Evolutionary conservation across 2,888 invertebrate species (phyloP), one percentile per base, ranked within the genome.

Genomic region (Volucella inanis): DNA sequence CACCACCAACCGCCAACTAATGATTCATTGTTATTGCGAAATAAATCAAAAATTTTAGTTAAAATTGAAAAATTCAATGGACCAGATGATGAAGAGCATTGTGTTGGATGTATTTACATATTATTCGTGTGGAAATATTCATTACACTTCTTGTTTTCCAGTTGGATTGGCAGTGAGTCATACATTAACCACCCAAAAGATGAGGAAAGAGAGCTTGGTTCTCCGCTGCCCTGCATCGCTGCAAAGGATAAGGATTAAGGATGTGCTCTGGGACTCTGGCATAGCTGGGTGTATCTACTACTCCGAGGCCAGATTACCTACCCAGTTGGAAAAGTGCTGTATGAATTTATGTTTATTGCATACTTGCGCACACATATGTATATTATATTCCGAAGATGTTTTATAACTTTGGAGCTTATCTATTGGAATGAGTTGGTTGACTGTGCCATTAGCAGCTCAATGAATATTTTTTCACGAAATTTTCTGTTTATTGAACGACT

Each of bases 141-240:
- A 74, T 74, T 68, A 74, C 72, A 55, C 74, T 64, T 61, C 54
- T 79, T 55, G 79, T 79, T 84, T 84, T 84, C 79, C 75, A 84
- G 70, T 59, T 70, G 79, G 70, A 64, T 75, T 75, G 75, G 57
- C 83, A 64, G 71, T 65, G n/a, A 49, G 67, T 67, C 70, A 65
- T 64, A 76, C 14, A 45, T 64, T 64, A 74, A 47, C 31, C 0
- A 74, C 18, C 47, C 62, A 64, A 31, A 31, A 31, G 4, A 31
- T 31, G 6, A 31, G 31, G 31, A 31, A 31, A 31, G 31, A 6
- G 31, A 6, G 6, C 4, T 31, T 6, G 31, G 31, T 31, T 31
- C 31, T 31, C 31, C 6, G 6, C 31, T 0, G 31, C 6, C 31
- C 0, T 31, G 31, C 31, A 31, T 31, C 39, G 43, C 18, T 10